phyloP scores from a whole-genome alignment of 2,888 invertebrate genomes.

The Margaritifera margaritifera region DNA sequence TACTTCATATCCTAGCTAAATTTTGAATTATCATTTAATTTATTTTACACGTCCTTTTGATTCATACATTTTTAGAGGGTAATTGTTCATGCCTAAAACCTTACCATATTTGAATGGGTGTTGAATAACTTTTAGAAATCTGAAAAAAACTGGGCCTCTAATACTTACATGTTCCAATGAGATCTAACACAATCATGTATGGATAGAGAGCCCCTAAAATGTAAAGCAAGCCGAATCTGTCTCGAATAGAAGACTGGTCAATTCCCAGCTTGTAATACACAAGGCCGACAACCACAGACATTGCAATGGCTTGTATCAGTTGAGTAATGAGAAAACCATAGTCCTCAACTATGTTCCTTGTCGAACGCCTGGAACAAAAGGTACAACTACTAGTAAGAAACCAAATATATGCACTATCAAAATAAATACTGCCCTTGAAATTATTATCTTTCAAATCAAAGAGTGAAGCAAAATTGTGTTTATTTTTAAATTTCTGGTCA shows the following conservation, averaged over 20 bases:
- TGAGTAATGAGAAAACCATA: conserved; percentile 58
- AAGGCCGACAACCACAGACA: conserved; percentile 63
- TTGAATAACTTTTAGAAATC: neutral
- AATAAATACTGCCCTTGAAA: no score
- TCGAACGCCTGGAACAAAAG: conserved; percentile 48
- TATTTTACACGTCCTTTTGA: no score
- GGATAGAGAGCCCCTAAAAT: conserved; percentile 64
- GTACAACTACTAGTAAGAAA: neutral
- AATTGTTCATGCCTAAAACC: neutral
- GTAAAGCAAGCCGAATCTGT: conserved; percentile 63
- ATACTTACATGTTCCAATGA: conserved; percentile 60
- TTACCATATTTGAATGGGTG: neutral
- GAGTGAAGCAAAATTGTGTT: no score
- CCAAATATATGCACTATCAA: neutral
- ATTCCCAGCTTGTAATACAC: conserved; percentile 54
- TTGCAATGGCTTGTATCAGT: conserved; percentile 56
- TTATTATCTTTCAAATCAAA: no score
- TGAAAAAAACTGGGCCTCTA: neutral
- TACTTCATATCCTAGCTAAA: no score
- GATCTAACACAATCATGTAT: conserved; percentile 63
- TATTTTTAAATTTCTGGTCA: no score
- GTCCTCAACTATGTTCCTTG: conserved; percentile 59
- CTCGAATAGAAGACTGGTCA: conserved; percentile 56
- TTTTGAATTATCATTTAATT: no score
- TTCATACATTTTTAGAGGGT: no score